A percentile compares a stretch with the other conserved stretches of the same genome.
Conservation (phyloP, 2,797 vertebrate genomes). For the Cercopithecus neglectus region DNA sequence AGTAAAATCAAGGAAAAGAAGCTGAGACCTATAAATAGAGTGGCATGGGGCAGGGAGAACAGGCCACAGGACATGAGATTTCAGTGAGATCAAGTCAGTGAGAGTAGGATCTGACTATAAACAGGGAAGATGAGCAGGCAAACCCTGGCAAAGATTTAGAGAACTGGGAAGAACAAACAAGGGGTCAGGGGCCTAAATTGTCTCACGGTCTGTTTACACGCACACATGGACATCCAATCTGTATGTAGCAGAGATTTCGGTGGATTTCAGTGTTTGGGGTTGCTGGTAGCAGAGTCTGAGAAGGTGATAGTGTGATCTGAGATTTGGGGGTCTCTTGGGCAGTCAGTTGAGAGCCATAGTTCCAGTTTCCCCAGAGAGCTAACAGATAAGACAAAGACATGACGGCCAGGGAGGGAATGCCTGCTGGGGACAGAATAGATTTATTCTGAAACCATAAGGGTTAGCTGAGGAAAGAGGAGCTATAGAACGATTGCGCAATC, state of each 20-base stretch:
- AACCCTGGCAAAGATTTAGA: not conserved
- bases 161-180: not conserved
- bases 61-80: not conserved
- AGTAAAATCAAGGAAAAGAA: not conserved
- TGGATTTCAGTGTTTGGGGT: not conserved
- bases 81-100: not conserved
- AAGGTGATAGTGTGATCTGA: not conserved
- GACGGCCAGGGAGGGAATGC: fast-evolving
- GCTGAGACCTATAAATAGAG: not conserved
- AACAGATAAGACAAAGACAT: not conserved
- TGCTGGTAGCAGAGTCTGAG: not conserved
- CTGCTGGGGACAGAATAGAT: not conserved
- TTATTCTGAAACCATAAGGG: not conserved
- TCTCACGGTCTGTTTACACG: not conserved
- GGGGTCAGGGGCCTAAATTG: no score
- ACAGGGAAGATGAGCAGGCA: not conserved
- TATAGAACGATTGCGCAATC: not conserved
- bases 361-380: not conserved
- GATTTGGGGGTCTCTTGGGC: not conserved
- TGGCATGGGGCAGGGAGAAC: not conserved
- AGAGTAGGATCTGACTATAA: not conserved
- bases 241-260: fast-evolving
- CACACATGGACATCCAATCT: fast-evolving
- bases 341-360: not conserved
- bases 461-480: not conserved